A percentile compares a stretch with the other conserved stretches of the same genome.
Evolutionary conservation across 35 echinoderm and acorn worm species (phyloP).

Genomic region (Stichopus chloronotus): DNA sequence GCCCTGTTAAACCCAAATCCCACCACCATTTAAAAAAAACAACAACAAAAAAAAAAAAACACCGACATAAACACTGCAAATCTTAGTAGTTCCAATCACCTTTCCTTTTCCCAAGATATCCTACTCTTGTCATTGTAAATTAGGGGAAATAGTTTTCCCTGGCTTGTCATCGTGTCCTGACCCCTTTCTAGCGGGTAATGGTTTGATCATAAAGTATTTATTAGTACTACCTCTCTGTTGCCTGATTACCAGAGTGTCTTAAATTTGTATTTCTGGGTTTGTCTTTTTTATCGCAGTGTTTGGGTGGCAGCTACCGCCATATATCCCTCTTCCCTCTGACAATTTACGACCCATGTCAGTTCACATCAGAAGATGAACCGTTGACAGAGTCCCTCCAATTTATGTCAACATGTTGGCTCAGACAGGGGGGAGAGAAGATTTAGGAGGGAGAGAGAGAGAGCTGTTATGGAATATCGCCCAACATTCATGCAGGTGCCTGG

Average conservation of each 20-base stretch:
- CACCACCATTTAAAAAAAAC: no score
- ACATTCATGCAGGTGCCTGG: background rate
- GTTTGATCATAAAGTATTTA: constrained; percentile 39
- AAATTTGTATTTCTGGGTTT: no score
- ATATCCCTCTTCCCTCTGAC: background rate
- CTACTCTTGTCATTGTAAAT: constrained; percentile 29
- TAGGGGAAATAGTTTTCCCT: background rate
- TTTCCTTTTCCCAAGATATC: background rate
- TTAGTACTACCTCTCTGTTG: background rate
- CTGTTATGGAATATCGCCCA: background rate
- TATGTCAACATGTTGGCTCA: constrained; percentile 3
- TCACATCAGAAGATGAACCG: constrained; percentile 19
- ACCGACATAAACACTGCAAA: background rate
- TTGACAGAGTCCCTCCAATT: constrained; percentile 48
- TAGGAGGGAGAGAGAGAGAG: background rate
- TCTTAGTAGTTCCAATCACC: background rate
- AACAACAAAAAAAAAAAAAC: no score
- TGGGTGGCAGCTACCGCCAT: constrained; percentile 1
- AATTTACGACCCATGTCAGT: constrained; percentile 37
- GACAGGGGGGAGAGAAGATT: background rate
- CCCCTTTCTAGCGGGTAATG: background rate
- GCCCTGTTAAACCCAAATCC: no score
- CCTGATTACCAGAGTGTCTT: background rate
- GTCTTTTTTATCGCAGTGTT: constrained; percentile 4
- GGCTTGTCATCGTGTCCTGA: background rate